phyloP scores from a whole-genome alignment of 1,140 invertebrate species.

The Halictus rubicundus region DNA sequence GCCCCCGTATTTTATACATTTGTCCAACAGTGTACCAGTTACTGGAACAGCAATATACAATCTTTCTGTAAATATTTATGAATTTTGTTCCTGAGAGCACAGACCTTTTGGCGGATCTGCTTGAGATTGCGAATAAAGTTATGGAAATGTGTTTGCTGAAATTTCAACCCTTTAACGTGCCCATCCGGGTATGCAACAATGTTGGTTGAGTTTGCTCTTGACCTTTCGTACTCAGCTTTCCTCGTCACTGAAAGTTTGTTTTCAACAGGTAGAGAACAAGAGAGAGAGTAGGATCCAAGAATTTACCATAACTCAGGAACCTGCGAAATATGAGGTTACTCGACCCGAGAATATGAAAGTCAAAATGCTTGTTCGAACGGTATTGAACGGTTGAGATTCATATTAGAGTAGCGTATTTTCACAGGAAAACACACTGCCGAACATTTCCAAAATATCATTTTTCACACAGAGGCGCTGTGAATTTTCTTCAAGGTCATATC shows the following conservation, averaged over 20 bases:
- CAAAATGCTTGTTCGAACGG: neutral
- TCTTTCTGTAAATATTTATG: no score
- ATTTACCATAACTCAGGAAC: slow-evolving; percentile 10
- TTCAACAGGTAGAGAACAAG: slow-evolving; percentile 19
- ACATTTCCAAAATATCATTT: no score
- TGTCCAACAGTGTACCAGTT: no score
- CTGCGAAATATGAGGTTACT: neutral
- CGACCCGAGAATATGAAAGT: neutral
- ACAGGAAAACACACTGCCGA: no score
- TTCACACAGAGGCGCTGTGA: no score
- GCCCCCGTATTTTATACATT: no score
- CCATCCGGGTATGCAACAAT: neutral
- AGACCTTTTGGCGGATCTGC: no score
- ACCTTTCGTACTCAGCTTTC: neutral
- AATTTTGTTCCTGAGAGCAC: no score
- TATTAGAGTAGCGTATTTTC: neutral
- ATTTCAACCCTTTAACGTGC: neutral
- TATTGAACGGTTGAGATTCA: neutral
- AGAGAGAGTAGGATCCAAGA: neutral
- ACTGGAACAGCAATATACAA: no score
- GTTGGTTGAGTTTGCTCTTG: neutral
- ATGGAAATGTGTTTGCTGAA: no score
- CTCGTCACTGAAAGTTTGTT: neutral
- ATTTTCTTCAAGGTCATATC: no score
- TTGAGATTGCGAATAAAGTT: no score